Percentiles rank a stretch among this genome's conserved stretches.
phyloP scores from a whole-genome alignment of 2,888 invertebrate genomes.

The Nomada ruficornis region DNA sequence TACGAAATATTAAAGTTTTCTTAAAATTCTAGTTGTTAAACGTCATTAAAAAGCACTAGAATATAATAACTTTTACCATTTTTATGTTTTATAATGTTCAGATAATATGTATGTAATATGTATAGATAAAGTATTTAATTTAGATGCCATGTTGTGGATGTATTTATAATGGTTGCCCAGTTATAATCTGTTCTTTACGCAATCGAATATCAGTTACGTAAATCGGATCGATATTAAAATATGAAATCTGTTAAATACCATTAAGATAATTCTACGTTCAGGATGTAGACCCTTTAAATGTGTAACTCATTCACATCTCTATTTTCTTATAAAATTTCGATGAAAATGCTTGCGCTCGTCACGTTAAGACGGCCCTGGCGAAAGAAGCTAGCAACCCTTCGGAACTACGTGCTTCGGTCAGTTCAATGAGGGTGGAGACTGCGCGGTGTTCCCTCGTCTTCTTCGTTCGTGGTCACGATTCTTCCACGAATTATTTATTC shows the following conservation, averaged over 20 bases:
- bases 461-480: constrained; percentile 18
- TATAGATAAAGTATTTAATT: not conserved
- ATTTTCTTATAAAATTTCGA: not conserved
- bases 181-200: not conserved
- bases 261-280: not conserved
- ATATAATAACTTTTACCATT: not conserved
- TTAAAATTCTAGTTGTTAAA: not conserved
- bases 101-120: not conserved
- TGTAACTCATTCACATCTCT: too few species aligned
- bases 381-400: constrained; percentile 44
- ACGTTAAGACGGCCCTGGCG: constrained; percentile 18
- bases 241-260: constrained; percentile 15
- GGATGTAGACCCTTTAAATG: too few species aligned
- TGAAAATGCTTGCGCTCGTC: too few species aligned
- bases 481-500: constrained; percentile 11
- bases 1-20: not conserved
- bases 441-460: constrained; percentile 65
- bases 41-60: not conserved
- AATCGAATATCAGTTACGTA: not conserved
- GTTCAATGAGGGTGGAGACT: constrained; percentile 77
- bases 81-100: not conserved
- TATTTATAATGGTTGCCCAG: not conserved
- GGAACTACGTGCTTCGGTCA: constrained; percentile 47
- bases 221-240: constrained; percentile 49
- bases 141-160: too few species aligned